Base-by-base conservation (phyloP, 2,888 invertebrate species). In the Podotricha telesiphe region DNA sequence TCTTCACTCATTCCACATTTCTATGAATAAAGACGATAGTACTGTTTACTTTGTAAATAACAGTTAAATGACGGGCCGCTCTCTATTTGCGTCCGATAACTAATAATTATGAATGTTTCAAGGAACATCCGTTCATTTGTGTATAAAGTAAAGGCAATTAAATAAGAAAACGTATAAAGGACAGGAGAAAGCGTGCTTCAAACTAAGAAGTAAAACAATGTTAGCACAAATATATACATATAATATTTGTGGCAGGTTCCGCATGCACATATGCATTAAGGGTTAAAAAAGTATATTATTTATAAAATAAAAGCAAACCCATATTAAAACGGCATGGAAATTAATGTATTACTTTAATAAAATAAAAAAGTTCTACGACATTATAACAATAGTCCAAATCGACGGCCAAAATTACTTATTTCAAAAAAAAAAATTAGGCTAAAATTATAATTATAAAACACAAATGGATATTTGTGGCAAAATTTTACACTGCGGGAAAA, bases 1-100 rank as follows among this genome's bases (percentile, higher is more conserved):
- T 91, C 92, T 91, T 92, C 92, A 92, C 92, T 92, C 92, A 92
- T 91, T 83, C 59, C 40, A 37, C 47, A 65, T 55, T 48, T 22
- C 10, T 20, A 48, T 42, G n/a, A 19, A 58, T 8, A n/a, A 20
- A 37, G 62, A 34, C 8, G 40, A 22, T 40, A 6, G 10, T 34
- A 10, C 0, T n/a, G 10, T 34, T 34, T 5, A 17, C 22, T 61
- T 61, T 53, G 28, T n/a, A 28, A 28, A 34, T 2, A 53, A 17
- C 5, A 15, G 15, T 22, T 51, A 15, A n/a, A 47, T 61, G 45
- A 17, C 45, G 45, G 47, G 6, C 34, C 58, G 51, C 28, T 42
- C 50, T 42, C 62, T 51, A n/a, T 22, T 45, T 42, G 59, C 5
- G 22, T 42, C 15, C 15, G 40, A 58, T 19, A 40, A 56, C 7